phyloP scores from a whole-genome alignment of 35 echinoderm and acorn worm species.

The Ptychodera flava region DNA sequence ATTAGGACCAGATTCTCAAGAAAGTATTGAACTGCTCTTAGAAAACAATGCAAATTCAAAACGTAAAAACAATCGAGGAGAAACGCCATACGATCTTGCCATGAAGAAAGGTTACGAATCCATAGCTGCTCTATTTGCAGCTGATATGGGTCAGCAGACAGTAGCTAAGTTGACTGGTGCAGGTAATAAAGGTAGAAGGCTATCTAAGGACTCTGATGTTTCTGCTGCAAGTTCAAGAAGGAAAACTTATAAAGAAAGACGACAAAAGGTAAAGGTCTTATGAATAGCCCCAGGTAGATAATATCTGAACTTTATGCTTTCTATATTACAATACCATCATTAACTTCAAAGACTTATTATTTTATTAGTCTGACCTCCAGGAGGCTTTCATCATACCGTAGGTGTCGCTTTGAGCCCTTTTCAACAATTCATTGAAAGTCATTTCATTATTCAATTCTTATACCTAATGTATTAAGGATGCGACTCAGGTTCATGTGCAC shows the following conservation, averaged over 20 bases:
- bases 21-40: constrained; percentile 73
- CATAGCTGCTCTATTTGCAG: constrained; percentile 75
- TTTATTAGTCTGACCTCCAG: no score
- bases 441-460: no score
- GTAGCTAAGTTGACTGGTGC: constrained; percentile 85
- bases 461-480: no score
- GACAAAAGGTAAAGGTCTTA: neutral
- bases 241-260: neutral
- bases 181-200: neutral
- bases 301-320: no score
- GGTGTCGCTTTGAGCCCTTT: no score
- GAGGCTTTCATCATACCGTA: no score
- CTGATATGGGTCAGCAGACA: constrained; percentile 92
- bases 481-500: no score
- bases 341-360: no score
- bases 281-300: no score
- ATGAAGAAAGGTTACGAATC: constrained; percentile 83
- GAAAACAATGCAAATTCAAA: constrained; percentile 79
- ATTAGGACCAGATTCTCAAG: constrained; percentile 86
- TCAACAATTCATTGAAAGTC: no score
- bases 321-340: no score
- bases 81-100: constrained; percentile 88
- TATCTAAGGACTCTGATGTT: neutral
- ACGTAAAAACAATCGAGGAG: constrained; percentile 71
- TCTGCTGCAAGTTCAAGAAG: neutral